A percentile compares a stretch with the other conserved stretches of the same genome.
These are phyloP conservation scores for Chaetogeoica ovagalla DNA, from an alignment of 2,888 invertebrate genomes.

Conservation along the genomic window DNA sequence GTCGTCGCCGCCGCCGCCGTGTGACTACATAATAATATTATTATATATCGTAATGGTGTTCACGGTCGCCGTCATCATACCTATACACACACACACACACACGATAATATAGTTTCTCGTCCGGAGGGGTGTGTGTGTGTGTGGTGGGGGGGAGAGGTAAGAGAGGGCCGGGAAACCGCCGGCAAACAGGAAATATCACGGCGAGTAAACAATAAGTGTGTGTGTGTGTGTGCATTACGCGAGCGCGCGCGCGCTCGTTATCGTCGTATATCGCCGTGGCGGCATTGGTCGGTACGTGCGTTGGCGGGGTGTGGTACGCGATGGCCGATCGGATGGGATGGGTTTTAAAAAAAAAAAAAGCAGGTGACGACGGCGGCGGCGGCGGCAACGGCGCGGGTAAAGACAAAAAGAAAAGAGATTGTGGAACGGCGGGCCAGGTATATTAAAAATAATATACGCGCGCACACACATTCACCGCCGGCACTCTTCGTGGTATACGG, in stretches of 20 bases:
- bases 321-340: slow-evolving; percentile 43
- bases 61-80: slow-evolving; percentile 3
- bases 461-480: background rate
- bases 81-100: background rate
- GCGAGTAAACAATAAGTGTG: slow-evolving; percentile 25
- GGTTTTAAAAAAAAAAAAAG: slow-evolving; percentile 19
- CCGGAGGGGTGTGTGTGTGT: no score
- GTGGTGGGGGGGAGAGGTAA: background rate
- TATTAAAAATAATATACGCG: background rate
- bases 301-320: slow-evolving; percentile 7
- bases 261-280: slow-evolving; percentile 25
- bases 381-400: slow-evolving; percentile 22
- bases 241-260: no score
- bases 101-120: slow-evolving; percentile 6
- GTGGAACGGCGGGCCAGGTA: slow-evolving; percentile 25
- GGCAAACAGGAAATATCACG: slow-evolving; percentile 46
- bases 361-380: slow-evolving; percentile 35
- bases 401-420: slow-evolving; percentile 46
- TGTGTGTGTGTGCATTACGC: no score
- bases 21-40: no score
- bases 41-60: background rate
- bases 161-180: slow-evolving; percentile 7
- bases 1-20: background rate
- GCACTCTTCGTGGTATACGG: no score
- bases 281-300: background rate